Percentiles rank a stretch among this genome's conserved stretches.
These are phyloP conservation scores for Strigamia crassipes DNA, from an alignment of 2,888 invertebrate species.

Conservation along the genomic window DNA sequence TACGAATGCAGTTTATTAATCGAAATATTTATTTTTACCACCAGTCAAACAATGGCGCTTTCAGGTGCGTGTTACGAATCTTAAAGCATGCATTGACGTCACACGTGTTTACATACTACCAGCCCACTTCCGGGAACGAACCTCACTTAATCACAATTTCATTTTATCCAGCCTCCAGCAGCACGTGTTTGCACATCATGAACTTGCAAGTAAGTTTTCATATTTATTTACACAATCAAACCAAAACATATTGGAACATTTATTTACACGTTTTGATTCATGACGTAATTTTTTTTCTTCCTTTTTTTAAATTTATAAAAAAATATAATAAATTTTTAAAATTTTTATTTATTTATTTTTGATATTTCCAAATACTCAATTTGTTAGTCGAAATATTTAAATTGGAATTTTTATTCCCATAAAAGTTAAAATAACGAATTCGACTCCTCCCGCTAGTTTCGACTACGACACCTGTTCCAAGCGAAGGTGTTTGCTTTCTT, in stretches of 20 bases:
- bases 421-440: background rate
- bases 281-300: too few relatives aligned
- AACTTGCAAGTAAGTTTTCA: background rate
- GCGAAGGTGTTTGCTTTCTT: background rate
- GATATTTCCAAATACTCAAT: too few relatives aligned
- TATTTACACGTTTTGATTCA: too few relatives aligned
- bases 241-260: too few relatives aligned
- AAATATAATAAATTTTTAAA: too few relatives aligned
- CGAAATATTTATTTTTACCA: background rate
- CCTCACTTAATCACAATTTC: background rate
- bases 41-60: background rate
- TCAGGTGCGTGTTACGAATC: background rate
- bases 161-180: background rate
- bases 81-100: background rate
- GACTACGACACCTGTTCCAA: background rate
- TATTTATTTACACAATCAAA: background rate
- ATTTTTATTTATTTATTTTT: too few relatives aligned
- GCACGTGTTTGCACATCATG: conserved; percentile 4
- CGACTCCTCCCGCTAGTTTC: background rate
- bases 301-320: too few relatives aligned
- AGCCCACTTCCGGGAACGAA: conserved; percentile 10
- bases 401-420: too few relatives aligned
- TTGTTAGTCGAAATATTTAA: too few relatives aligned
- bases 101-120: background rate
- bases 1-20: too few relatives aligned